Evolutionary conservation across 2,113 vertebrate species (phyloP).

Genomic region (Gasterosteus nipponicus): DNA sequence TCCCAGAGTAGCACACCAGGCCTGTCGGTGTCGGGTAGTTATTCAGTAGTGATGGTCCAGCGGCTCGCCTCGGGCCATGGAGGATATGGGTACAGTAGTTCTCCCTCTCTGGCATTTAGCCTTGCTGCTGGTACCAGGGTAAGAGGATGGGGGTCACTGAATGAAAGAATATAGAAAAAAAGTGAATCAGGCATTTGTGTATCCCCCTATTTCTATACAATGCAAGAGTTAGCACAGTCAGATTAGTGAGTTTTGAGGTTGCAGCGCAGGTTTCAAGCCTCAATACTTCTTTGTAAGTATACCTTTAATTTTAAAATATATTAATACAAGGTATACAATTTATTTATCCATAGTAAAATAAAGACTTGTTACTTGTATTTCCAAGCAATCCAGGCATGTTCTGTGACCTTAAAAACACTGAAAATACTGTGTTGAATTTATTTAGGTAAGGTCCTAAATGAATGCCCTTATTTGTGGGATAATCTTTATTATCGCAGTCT

Average conservation of each 20-base stretch:
- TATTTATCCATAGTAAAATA: neutral
- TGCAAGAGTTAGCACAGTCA: neutral
- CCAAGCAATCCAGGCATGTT: neutral
- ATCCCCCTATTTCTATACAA: neutral
- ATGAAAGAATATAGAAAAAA: neutral
- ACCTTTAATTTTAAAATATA: neutral
- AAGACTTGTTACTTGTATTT: neutral
- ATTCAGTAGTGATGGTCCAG: slow-evolving; percentile 36
- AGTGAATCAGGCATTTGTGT: neutral
- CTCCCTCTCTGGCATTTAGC: slow-evolving; percentile 37
- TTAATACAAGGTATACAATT: no score
- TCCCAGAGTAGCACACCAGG: slow-evolving; percentile 8
- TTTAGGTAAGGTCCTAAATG: neutral
- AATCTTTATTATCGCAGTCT: neutral
- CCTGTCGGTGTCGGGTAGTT: slow-evolving; percentile 39
- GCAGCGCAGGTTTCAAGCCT: neutral
- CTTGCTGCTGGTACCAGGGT: neutral
- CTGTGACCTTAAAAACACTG: neutral
- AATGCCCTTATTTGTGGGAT: neutral
- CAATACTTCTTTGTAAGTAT: neutral
- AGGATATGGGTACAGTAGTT: slow-evolving; percentile 21
- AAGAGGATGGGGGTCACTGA: slow-evolving; percentile 8
- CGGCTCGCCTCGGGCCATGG: slow-evolving; percentile 22
- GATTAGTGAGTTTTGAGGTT: neutral
- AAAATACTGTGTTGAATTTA: neutral